Base-by-base conservation (phyloP, 2,797 vertebrate species). In the Enteromius radiatus region DNA sequence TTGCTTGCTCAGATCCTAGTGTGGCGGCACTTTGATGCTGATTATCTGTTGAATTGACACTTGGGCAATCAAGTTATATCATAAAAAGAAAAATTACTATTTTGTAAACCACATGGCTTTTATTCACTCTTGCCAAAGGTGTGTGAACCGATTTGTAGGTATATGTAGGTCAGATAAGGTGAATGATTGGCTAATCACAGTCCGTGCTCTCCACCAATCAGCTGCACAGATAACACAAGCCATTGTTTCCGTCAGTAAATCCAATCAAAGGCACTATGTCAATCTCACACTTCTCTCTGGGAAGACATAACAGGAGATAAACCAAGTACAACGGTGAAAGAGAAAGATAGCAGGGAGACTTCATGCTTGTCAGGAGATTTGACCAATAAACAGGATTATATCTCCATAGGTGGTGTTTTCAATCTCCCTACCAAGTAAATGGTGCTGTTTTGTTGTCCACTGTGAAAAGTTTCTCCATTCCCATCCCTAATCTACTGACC, bases 191-290 rank as follows among this genome's bases (percentile, higher is more conserved):
- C 70, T 82, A 69, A 78, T 49, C 45, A 33, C 28, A 36, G 52
- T 69, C 65, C 31, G 45, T 47, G 19, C 52, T 82, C 65, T 67
- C 76, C 21, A 26, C 73, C 67, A 84, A 67, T 81, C 61, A 67
- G 74, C 36, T 76, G 70, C 80, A 47, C 33, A 84, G 87, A 88
- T 85, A 85, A 79, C 31, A 17, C 64, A 49, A 31, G 70, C 36
- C 81, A 85, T 84, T 88, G 77, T 90, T 83, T 84, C 54, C n/a
- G 0, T 49, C 65, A 71, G 52, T 80, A 78, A 83, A 68, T 82
- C 68, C 73, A 78, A 77, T 87, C 71, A 83, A 36, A 36, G 28
- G 26, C 61, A n/a, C 28, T 23, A 56, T 28, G 80, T 85, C 80
- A 85, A 70, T 74, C 38, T 36, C 19, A 78, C 47, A 75, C 59